Percentiles rank a stretch among this genome's conserved stretches.
These are phyloP conservation scores for Trinectes maculatus DNA, from an alignment of 2,113 vertebrate genomes.

Conservation along the genomic window DNA sequence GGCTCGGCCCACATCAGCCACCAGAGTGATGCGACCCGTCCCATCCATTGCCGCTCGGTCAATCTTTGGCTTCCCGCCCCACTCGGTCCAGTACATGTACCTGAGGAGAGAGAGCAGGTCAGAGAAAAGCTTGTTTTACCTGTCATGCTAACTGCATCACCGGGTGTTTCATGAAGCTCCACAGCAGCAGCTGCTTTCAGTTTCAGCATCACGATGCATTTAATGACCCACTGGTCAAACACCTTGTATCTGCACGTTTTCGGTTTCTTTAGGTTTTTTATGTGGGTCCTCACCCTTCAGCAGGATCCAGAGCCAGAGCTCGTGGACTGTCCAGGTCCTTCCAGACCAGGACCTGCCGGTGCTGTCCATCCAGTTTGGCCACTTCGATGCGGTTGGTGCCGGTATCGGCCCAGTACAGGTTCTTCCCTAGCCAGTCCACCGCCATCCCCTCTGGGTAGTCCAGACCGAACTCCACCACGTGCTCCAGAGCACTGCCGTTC, in stretches of 20 bases:
- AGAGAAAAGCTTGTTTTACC: background rate
- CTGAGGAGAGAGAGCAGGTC: constrained; percentile 57
- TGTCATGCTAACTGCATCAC: too few relatives aligned
- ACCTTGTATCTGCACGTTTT: too few relatives aligned
- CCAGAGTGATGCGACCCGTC: constrained; percentile 88
- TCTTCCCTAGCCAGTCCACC: constrained; percentile 97
- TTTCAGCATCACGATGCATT: too few relatives aligned
- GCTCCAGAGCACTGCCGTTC: constrained; percentile 95
- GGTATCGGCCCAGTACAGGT: constrained; percentile 97
- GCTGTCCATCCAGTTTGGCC: constrained; percentile 93
- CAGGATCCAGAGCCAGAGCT: constrained; percentile 92
- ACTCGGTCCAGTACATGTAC: constrained; percentile 99
- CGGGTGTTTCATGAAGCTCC: too few relatives aligned
- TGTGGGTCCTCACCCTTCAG: constrained; percentile 85
- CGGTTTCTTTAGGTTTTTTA: too few relatives aligned
- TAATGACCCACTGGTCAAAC: too few relatives aligned
- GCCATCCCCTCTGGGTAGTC: constrained; percentile 99
- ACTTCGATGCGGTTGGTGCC: constrained; percentile 97
- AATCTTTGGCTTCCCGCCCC: constrained; percentile 96
- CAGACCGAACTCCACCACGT: constrained; percentile 94
- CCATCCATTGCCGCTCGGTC: constrained; percentile 96
- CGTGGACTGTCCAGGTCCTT: constrained; percentile 95
- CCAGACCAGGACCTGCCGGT: constrained; percentile 96
- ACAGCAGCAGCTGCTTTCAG: too few relatives aligned
- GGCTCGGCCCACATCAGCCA: constrained; percentile 92